phyloP scores from a whole-genome alignment of 2,113 vertebrate genomes.

The Platycercus adscitus region DNA sequence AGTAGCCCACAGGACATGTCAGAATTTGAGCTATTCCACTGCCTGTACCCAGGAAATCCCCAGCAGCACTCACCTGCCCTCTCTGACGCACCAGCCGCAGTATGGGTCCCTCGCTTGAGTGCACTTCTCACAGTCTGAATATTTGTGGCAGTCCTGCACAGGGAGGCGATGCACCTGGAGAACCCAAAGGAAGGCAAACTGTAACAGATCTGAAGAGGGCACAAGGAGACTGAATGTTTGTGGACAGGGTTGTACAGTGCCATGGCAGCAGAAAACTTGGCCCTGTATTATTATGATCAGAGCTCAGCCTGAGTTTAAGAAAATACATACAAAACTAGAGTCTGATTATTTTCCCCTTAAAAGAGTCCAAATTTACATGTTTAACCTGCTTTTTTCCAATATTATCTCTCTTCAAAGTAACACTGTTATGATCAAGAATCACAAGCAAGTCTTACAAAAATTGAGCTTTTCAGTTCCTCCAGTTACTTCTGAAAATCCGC shows the following conservation, averaged over 20 bases:
- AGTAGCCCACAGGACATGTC: neutral
- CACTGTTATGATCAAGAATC: neutral
- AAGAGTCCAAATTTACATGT: neutral
- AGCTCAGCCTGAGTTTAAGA: neutral
- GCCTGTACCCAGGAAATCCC: neutral
- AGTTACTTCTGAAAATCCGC: neutral
- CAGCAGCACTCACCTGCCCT: constrained; percentile 80
- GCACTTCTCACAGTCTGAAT: constrained; percentile 82
- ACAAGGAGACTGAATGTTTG: fast-evolving
- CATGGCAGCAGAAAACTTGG: neutral
- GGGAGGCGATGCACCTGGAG: constrained; percentile 81
- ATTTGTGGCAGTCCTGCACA: constrained; percentile 87
- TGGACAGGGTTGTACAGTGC: fast-evolving
- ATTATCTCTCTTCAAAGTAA: neutral
- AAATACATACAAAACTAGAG: neutral
- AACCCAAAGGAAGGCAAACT: neutral
- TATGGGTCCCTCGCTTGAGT: constrained; percentile 85
- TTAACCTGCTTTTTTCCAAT: neutral
- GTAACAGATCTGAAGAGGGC: neutral
- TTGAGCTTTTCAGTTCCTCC: neutral
- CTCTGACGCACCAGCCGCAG: constrained; percentile 94
- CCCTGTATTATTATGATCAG: neutral
- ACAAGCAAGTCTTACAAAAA: neutral
- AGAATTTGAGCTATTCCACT: neutral
- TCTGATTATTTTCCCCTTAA: neutral